These are phyloP conservation scores for Papilio gigon DNA, from an alignment of 2,888 invertebrate species.

Conservation along the genomic window DNA sequence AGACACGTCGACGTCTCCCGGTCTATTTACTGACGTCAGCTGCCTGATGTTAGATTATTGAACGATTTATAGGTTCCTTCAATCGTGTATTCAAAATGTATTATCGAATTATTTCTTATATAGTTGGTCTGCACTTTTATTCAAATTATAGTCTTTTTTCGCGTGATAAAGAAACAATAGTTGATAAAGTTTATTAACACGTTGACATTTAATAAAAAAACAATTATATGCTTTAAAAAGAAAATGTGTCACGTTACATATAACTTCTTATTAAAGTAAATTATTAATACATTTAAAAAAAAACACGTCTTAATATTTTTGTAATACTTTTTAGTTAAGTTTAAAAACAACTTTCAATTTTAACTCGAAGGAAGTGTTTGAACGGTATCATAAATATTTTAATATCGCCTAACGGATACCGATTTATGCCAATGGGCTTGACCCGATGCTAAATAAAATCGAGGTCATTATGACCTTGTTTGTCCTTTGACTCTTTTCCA, in stretches of 20 bases:
- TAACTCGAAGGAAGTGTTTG: conserved; percentile 21
- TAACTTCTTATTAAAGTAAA: not conserved
- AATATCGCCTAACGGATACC: conserved; percentile 7
- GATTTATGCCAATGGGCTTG: conserved; percentile 25
- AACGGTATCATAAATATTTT: conserved; percentile 22
- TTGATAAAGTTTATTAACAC: too few species aligned
- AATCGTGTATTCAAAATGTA: too few species aligned
- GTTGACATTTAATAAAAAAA: too few species aligned
- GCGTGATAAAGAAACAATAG: too few species aligned
- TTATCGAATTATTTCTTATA: too few species aligned
- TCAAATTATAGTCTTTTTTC: too few species aligned
- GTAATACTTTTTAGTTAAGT: not conserved
- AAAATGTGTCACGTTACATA: too few species aligned
- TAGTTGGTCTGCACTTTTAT: too few species aligned
- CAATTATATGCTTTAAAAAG: too few species aligned
- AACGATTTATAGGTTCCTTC: not conserved
- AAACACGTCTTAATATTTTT: not conserved
- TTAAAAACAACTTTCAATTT: conserved; percentile 8
- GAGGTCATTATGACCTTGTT: conserved; percentile 12
- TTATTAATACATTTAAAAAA: not conserved
- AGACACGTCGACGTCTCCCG: not conserved
- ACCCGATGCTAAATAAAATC: conserved; percentile 13
- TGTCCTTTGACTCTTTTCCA: conserved; percentile 14
- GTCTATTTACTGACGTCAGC: not conserved
- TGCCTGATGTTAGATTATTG: not conserved